Evolutionary conservation across 2,113 vertebrate genomes (phyloP), one percentile per base, ranked within the genome.

Genomic region (Prietella phreatophila): DNA sequence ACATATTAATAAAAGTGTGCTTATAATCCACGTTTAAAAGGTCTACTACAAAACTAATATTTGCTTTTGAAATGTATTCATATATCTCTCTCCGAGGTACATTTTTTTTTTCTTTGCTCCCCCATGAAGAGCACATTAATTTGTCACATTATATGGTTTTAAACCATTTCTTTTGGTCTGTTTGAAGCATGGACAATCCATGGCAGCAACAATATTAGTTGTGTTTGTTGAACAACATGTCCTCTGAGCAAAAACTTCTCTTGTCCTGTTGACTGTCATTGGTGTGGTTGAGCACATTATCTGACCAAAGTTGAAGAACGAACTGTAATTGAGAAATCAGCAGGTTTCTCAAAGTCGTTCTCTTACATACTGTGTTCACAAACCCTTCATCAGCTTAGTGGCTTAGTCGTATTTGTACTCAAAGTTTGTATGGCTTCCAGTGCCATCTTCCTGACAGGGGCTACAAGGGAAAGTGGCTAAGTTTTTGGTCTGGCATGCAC

Each of bases 321-420:
- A 93, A 93, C 92, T 92, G 93, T 95, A 95, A 95, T 95, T 95
- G 94, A 95, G 94, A 94, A 96, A 95, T 94, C 95, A 96, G 95
- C 93, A 88, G 93, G 93, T 89, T 86, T 88, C 93, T 93, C 92
- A 94, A 95, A 95, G 94, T 94, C 92, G 95, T 95, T 95, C 94
- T 92, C 94, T 94, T 94, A 94, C 95, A 95, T 93, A 94, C 92
- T 93, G 93, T 92, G 92, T 93, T 95, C 91, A 93, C 93, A 94
- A 93, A 95, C 94, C 95, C 94, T 95, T 96, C 95, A 95, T 94
- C 91, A 94, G 93, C 93, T 95, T 96, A 95, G 92, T 89, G 86
- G 94, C 94, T 96, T 95, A 95, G 93, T 92, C 88, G 90, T 95
- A 94, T 95, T 96, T 96, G 94, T 93, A 95, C 94, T 95, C 93